Base-by-base conservation (phyloP, 2,888 invertebrate genomes). In the Pammene fasciana region DNA sequence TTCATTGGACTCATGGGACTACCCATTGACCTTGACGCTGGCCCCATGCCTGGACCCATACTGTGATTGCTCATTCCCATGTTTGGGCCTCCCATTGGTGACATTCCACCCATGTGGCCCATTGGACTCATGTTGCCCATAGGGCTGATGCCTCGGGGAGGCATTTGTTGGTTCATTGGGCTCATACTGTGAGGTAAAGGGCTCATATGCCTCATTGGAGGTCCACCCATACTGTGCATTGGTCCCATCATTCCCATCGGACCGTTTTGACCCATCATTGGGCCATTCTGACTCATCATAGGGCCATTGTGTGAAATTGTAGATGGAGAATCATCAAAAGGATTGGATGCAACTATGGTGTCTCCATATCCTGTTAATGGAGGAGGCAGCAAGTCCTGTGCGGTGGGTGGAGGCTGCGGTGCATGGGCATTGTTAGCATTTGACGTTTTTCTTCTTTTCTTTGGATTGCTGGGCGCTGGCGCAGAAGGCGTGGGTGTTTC, bases 301-400 rank as follows among this genome's bases (percentile, higher is more conserved):
- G 94, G 94, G 9, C 94, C 94, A 85, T 93, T 93, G 84, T 94
- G 88, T 74, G 93, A 88, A 60, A 94, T 92, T 61, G 94, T 94
- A 59, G 94, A 94, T 60, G 97, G 97, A 65, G 97, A 96, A 85
- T 98, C 98, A 89, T 98, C 98, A 86, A 98, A 98, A 48, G 98
- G 98, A 90, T 98, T 98, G 73, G 97, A 97, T 70, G 98, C 98
- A 72, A 98, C 96, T 82, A 98, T 97, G 71, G 98, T 98, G 84
- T 98, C 98, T 46, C 98, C 98, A 88, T 97, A 98, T 75, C 97
- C 97, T 56, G 97, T 96, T 80, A 97, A 95, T 36, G 97, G 97
- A 55, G 97, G 97, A 77, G 97, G 94, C 73, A 97, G 90, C 82
- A 97, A 95, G 87, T 97, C 96, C 79, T 95, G 96, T 81, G 94